Base-by-base conservation (phyloP, 2,113 vertebrate genomes). In the Barbus barbus region DNA sequence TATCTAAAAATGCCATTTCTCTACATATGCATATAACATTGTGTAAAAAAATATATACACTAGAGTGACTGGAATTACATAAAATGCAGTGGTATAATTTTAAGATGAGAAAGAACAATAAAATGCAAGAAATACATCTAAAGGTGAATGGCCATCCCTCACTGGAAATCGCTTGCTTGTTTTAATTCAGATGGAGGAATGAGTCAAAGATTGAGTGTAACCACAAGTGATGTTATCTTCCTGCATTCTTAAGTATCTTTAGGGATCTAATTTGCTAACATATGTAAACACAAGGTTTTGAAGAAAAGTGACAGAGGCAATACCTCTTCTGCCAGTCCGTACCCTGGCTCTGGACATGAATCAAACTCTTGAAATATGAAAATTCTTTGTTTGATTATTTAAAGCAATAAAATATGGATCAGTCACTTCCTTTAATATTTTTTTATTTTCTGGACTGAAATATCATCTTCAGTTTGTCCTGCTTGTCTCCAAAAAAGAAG, bases 281-380 rank as follows among this genome's bases (percentile, higher is more conserved):
- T 60, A 71, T 83, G 87, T 87, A 90, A 92, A 92, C 86, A 91
- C 80, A 86, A 77, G 89, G 88, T 61, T 58, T 79, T 48, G 60
- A 89, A 85, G 85, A 87, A 56, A 61, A 81, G 85, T 61, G 87
- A 85, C 83, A 86, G 84, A 85, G 88, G 90, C 85, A 88, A 90
- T 90, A 92, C 90, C 92, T 83, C 89, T 81, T 82, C 74, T 86
- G 90, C 90, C 76, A 90, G 84, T 77, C 36, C 74, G n/a, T 56
- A 56, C 48, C 20, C 48, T 83, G 84, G 67, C 58, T 81, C 56
- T 81, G 81, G 60, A 89, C 89, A 90, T 89, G 89, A 90, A 92
- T 91, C 88, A 90, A 85, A 87, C n/a, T n/a, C n/a, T n/a, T n/a
- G n/a, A n/a, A n/a, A n/a, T n/a, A n/a, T 28, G 36, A 89, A 85